Base-by-base conservation (phyloP, 2,113 vertebrate genomes). In the Ictalurus furcatus region DNA sequence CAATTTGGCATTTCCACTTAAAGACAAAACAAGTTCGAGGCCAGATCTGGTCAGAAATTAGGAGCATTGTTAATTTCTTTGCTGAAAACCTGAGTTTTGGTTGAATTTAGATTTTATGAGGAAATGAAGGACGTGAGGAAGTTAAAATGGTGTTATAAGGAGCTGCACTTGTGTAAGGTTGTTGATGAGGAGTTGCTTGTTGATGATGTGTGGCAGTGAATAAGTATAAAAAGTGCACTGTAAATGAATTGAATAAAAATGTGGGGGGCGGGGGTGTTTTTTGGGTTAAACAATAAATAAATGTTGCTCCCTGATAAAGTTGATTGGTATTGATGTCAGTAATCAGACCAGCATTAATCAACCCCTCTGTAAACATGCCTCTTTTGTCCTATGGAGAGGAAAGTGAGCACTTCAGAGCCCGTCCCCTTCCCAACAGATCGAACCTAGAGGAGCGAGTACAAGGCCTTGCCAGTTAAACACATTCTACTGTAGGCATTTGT, bases 261-360 rank as follows among this genome's bases (percentile, higher is more conserved):
- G 44, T 48, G 44, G 44, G 44, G 4, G 4, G 34, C 34, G 34
- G 34, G 34, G 1, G 34, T 0, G 34, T 56, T 56, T 56, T 56
- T 56, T 52, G 8, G 52, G 11, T 54, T 17, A 58, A 56, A 58
- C 16, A 65, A 65, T 12, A 56, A 56, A 52, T 52, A 52, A 52
- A 52, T 25, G 61, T 63, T 63, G 61, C 21, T 63, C 61, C 44
- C 17, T 61, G 59, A 71, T 69, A 89, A 91, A 90, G 85, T 84
- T 88, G 84, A 89, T 90, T 91, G 88, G 65, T 59, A 54, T 85
- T 81, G 85, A 74, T 54, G 34, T 48, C 13, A 28, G 82, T 88
- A 91, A 89, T 90, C 86, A 65, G 76, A 58, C 67, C 71, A 84
- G 44, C 61, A 76, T 92, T 89, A 88, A 74, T 84, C 59, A 74